Conservation (phyloP, 1,140 invertebrate genomes). For the Ceratina japonica region DNA sequence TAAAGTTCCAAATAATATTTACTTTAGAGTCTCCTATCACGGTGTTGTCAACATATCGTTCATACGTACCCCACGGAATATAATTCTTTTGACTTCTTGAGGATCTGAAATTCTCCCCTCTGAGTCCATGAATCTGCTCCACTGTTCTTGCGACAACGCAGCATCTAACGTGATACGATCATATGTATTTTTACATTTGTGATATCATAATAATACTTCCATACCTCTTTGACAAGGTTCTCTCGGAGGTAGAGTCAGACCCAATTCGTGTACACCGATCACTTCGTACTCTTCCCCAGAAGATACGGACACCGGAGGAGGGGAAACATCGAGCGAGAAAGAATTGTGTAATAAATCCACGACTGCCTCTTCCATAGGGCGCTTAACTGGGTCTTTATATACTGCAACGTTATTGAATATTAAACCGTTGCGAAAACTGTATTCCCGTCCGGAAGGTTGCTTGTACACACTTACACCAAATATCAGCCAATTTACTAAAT, state of each 20-base stretch:
- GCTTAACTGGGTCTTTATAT: conserved; percentile 78
- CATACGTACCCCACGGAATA: conserved; percentile 92
- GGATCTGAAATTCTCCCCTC: conserved; percentile 88
- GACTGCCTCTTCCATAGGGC: conserved; percentile 80
- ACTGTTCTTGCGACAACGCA: conserved; percentile 88
- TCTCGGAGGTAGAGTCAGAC: conserved; percentile 81
- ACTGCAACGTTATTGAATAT: conserved; percentile 70
- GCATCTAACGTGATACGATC: conserved; percentile 78
- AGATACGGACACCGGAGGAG: conserved; percentile 73
- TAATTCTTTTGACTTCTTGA: conserved; percentile 86
- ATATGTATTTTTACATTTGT: conserved; percentile 35
- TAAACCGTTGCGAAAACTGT: background rate
- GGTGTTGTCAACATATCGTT: conserved; percentile 15
- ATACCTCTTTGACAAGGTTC: conserved; percentile 76
- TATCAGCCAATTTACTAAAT: conserved; percentile 91
- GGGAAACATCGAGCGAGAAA: conserved; percentile 73
- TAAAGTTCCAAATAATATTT: conserved; percentile 63
- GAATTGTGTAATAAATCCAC: conserved; percentile 82
- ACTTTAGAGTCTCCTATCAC: background rate
- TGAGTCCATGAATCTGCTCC: conserved; percentile 87
- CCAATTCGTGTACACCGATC: conserved; percentile 78
- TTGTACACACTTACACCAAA: conserved; percentile 72
- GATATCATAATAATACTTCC: conserved; percentile 23
- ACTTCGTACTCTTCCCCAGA: conserved; percentile 85
- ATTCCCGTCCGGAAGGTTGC: conserved; percentile 11